Conservation (phyloP, 1,140 invertebrate genomes). For the Melipona quadrifasciata region DNA sequence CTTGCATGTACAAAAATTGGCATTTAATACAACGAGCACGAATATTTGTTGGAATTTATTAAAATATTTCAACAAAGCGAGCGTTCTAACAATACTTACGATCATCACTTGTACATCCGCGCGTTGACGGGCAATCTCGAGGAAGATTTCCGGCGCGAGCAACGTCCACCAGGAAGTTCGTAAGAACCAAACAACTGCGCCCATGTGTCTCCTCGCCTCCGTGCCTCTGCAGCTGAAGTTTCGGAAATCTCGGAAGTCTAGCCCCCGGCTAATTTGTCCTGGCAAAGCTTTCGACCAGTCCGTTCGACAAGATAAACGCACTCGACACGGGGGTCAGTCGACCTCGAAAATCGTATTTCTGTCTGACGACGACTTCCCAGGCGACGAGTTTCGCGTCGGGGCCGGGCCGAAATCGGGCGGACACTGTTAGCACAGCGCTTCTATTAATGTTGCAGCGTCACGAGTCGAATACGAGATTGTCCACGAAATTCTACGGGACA, state of each 20-base stretch:
- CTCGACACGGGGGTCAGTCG: neutral
- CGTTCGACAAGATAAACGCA: slow-evolving; percentile 30
- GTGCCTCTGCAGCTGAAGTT: slow-evolving; percentile 1
- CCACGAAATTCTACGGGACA: slow-evolving; percentile 12
- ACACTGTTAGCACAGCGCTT: slow-evolving; percentile 3
- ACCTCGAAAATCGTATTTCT: slow-evolving; percentile 7
- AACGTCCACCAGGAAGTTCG: neutral
- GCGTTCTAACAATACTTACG: too few species aligned
- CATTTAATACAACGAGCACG: too few species aligned
- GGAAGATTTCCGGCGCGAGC: neutral
- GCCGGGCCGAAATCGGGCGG: neutral
- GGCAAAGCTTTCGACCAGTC: slow-evolving; percentile 24
- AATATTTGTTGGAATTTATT: too few species aligned
- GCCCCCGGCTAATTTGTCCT: slow-evolving; percentile 36
- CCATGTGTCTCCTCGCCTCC: slow-evolving; percentile 17
- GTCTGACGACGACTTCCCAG: neutral
- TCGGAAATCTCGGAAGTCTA: slow-evolving; percentile 51
- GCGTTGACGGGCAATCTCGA: neutral
- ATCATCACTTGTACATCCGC: too few species aligned
- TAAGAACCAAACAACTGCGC: slow-evolving; percentile 40
- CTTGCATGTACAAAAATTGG: too few species aligned
- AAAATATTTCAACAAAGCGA: too few species aligned
- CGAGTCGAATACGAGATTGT: slow-evolving; percentile 3
- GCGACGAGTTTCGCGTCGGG: neutral
- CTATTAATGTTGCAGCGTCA: slow-evolving; percentile 27